These are phyloP conservation scores for Myotis brandtii DNA, from an alignment of 2,113 vertebrate genomes.

Conservation along the genomic window DNA sequence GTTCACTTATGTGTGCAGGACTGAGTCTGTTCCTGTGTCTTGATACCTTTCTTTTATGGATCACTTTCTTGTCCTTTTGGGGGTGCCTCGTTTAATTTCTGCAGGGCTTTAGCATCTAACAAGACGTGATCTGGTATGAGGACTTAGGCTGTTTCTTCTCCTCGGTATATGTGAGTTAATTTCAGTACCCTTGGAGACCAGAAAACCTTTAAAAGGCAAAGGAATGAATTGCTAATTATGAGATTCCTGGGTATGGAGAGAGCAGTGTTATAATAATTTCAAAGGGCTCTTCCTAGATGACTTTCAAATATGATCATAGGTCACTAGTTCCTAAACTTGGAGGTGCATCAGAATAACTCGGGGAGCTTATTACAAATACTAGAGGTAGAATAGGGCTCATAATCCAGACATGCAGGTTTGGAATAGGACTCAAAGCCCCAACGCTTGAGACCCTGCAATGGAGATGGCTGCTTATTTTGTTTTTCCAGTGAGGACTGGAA, in stretches of 20 bases:
- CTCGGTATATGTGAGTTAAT: conserved; percentile 53
- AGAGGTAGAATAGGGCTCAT: background rate
- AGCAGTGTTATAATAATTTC: conserved; percentile 62
- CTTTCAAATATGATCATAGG: conserved; percentile 1
- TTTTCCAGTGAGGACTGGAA: background rate
- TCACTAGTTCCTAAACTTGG: background rate
- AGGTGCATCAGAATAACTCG: background rate
- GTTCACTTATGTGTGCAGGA: background rate
- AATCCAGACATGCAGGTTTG: background rate
- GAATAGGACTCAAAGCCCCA: background rate
- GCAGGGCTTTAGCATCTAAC: background rate
- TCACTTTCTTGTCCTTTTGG: background rate
- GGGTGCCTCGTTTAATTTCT: conserved; percentile 35
- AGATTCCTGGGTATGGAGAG: conserved; percentile 35
- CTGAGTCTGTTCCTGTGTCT: background rate
- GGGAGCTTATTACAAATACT: background rate
- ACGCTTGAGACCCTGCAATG: background rate
- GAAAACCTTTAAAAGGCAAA: conserved; percentile 59
- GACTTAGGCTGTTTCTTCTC: conserved; percentile 18
- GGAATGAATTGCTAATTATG: conserved; percentile 55
- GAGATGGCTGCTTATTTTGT: background rate
- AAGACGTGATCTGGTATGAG: background rate
- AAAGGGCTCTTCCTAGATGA: conserved; percentile 44
- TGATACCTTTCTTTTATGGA: background rate
- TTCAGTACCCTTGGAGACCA: conserved; percentile 48